Conservation (phyloP, 2,888 invertebrate genomes). For the Stenolophus ochropezus region DNA sequence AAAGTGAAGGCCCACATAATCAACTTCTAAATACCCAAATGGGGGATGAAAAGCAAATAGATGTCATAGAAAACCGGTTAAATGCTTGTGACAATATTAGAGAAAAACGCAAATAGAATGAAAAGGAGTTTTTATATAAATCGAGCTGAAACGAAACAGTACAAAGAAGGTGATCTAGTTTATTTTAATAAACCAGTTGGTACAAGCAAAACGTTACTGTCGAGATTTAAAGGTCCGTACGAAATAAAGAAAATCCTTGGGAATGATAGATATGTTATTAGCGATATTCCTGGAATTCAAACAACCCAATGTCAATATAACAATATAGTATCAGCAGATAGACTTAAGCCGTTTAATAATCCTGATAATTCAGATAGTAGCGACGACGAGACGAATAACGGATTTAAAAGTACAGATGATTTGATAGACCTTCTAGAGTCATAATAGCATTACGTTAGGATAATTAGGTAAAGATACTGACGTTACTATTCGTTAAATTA, state of each 20-base stretch:
- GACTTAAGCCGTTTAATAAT: neutral
- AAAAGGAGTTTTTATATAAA: neutral
- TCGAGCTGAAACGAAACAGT: neutral
- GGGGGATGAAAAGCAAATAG: neutral
- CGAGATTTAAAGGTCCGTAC: neutral
- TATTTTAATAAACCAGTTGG: neutral
- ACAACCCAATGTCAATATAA: neutral
- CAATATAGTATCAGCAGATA: neutral
- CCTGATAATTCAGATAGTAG: slow-evolving; percentile 1
- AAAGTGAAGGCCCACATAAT: slow-evolving; percentile 1
- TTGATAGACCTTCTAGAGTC: slow-evolving; percentile 9
- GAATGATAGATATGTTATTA: neutral
- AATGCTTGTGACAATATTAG: neutral
- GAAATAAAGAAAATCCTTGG: neutral
- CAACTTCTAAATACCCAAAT: neutral
- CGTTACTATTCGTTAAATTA: neutral
- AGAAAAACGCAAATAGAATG: neutral
- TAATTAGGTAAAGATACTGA: slow-evolving; percentile 4
- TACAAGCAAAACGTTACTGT: neutral
- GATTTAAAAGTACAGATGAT: neutral
- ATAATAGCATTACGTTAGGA: neutral
- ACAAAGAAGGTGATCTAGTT: neutral
- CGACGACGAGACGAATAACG: neutral
- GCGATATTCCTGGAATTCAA: neutral
- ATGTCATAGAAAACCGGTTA: neutral